Percentiles rank a stretch among this genome's conserved stretches.
Conservation (phyloP, 64 coral and sea anemone species). For the Porites australiensis region DNA sequence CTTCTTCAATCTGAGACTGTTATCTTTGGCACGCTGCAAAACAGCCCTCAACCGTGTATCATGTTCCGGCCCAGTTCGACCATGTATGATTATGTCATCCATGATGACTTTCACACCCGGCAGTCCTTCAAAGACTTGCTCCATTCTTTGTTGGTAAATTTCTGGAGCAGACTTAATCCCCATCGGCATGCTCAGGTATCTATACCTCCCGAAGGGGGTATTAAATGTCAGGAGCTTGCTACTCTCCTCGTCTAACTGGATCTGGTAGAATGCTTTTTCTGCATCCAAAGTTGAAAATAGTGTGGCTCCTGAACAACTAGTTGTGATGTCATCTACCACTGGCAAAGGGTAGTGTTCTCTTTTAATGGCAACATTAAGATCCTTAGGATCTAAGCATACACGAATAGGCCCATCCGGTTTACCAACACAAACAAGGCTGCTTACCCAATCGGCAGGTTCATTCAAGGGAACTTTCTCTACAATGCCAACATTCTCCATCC, state of each 20-base stretch:
- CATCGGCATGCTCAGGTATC: too few relatives aligned
- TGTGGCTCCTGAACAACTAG: slow-evolving; percentile 32
- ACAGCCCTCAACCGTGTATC: not conserved
- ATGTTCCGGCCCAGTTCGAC: not conserved
- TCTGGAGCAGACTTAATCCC: too few relatives aligned
- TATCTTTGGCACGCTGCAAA: not conserved
- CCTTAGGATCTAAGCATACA: slow-evolving; percentile 60
- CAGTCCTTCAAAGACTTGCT: not conserved
- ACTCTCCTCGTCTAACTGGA: too few relatives aligned
- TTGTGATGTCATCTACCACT: slow-evolving; percentile 67
- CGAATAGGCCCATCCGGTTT: not conserved
- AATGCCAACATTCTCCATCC: too few relatives aligned
- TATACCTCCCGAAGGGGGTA: too few relatives aligned
- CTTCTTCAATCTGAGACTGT: not conserved
- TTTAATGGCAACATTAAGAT: slow-evolving; percentile 62
- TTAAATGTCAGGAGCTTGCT: too few relatives aligned
- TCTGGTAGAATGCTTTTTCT: not conserved
- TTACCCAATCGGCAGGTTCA: too few relatives aligned
- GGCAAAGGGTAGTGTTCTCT: slow-evolving; percentile 70
- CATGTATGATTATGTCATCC: too few relatives aligned
- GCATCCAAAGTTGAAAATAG: slow-evolving; percentile 68
- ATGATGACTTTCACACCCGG: too few relatives aligned
- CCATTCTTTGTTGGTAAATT: too few relatives aligned
- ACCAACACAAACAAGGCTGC: too few relatives aligned
- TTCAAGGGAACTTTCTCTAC: too few relatives aligned